Conservation (phyloP, 2,797 vertebrate genomes). For the Gobionotothen gibberifrons region DNA sequence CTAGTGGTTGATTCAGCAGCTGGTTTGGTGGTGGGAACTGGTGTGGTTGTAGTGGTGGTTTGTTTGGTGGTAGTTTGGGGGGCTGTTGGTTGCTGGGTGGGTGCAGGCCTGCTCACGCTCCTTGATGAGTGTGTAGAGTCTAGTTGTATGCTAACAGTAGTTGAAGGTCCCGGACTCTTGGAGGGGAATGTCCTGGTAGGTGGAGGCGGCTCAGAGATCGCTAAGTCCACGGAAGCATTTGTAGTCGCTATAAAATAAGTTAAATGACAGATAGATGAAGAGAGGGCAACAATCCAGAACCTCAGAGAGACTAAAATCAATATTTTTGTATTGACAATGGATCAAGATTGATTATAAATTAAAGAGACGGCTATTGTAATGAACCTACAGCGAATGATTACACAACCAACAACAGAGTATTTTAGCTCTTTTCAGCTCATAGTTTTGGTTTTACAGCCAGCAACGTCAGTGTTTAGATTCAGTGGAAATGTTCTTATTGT, state of each 20-base stretch:
- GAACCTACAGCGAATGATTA: too few species aligned
- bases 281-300: background rate
- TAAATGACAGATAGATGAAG: background rate
- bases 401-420: too few species aligned
- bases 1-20: background rate
- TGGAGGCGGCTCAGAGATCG: slow-evolving; percentile 42
- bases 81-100: slow-evolving; percentile 26
- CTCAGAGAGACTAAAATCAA: background rate
- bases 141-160: slow-evolving; percentile 4
- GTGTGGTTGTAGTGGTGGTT: slow-evolving; percentile 43
- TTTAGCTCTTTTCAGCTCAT: too few species aligned
- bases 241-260: slow-evolving; percentile 28
- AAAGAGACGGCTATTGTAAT: too few species aligned
- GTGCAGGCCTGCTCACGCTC: slow-evolving; percentile 6
- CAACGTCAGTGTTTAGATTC: too few species aligned
- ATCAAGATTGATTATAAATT: too few species aligned
- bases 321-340: too few species aligned
- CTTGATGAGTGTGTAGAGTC: background rate
- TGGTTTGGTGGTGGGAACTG: slow-evolving; percentile 25
- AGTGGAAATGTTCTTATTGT: too few species aligned
- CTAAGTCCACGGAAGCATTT: slow-evolving; percentile 42
- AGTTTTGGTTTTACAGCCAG: too few species aligned
- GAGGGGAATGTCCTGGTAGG: background rate
- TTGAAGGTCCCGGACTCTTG: slow-evolving; percentile 27
- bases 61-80: slow-evolving; percentile 33